phyloP scores from a whole-genome alignment of 2,797 vertebrate species.

The Naso thynnoides region DNA sequence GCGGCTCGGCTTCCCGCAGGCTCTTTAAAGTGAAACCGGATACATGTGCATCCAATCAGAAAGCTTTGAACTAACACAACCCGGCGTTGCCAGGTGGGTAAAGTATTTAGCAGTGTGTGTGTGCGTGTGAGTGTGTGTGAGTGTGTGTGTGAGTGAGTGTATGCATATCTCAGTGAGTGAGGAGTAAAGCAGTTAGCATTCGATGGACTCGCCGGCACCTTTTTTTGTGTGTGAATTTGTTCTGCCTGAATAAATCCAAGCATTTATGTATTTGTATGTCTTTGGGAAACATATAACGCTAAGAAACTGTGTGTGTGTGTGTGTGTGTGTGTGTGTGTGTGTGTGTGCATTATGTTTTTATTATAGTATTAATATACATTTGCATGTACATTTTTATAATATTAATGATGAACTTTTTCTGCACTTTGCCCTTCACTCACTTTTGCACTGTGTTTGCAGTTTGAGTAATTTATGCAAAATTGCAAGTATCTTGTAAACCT shows the following conservation, averaged over 20 bases:
- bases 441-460: background rate
- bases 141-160: constrained; percentile 30
- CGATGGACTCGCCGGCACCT: constrained; percentile 45
- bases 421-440: background rate
- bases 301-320: background rate
- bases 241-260: constrained; percentile 9
- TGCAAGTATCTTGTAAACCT: no score
- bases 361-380: background rate
- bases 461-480: no score
- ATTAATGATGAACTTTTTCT: background rate
- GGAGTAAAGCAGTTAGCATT: constrained; percentile 75
- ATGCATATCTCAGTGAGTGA: constrained; percentile 40
- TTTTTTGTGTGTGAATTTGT: constrained; percentile 5
- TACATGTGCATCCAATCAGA: constrained; percentile 74
- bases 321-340: background rate
- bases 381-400: background rate
- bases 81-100: constrained; percentile 76
- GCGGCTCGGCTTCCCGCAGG: constrained; percentile 80
- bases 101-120: constrained; percentile 74
- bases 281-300: background rate
- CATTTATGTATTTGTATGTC: constrained; percentile 16
- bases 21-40: constrained; percentile 83
- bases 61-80: constrained; percentile 83
- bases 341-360: background rate
- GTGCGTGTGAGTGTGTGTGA: constrained; percentile 40